phyloP scores from a whole-genome alignment of 1,140 invertebrate genomes.

The Proctacanthus coquilletti region DNA sequence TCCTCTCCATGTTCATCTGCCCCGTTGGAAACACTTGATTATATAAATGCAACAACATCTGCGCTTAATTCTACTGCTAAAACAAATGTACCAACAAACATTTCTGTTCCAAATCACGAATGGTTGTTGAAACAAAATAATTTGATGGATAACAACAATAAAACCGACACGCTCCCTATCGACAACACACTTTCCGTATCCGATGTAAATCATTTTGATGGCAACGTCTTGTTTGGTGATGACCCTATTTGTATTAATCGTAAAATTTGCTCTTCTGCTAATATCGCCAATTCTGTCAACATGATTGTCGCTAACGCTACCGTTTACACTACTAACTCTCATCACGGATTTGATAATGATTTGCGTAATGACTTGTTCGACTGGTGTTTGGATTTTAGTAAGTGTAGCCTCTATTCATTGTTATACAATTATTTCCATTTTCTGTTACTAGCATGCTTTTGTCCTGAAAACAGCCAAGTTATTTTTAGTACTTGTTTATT shows the following conservation, averaged over 20 bases:
- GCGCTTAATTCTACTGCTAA: slow-evolving; percentile 6
- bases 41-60: slow-evolving; percentile 1
- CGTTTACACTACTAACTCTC: neutral
- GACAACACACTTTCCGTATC: too few relatives aligned
- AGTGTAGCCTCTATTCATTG: slow-evolving; percentile 15
- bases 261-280: too few relatives aligned
- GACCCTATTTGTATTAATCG: too few relatives aligned
- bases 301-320: neutral
- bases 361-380: slow-evolving; percentile 8
- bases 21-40: too few relatives aligned
- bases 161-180: too few relatives aligned
- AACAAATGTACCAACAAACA: slow-evolving; percentile 8
- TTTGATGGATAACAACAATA: neutral
- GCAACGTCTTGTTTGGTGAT: too few relatives aligned
- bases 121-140: neutral
- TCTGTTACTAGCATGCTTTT: too few relatives aligned
- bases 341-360: neutral
- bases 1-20: slow-evolving; percentile 20
- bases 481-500: too few relatives aligned
- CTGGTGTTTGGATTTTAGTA: slow-evolving; percentile 27
- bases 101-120: neutral
- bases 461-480: neutral
- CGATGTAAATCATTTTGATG: too few relatives aligned
- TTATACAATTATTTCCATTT: too few relatives aligned
- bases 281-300: neutral